These are phyloP conservation scores for Lucifuga dentata DNA, from an alignment of 2,113 vertebrate species.

Conservation along the genomic window DNA sequence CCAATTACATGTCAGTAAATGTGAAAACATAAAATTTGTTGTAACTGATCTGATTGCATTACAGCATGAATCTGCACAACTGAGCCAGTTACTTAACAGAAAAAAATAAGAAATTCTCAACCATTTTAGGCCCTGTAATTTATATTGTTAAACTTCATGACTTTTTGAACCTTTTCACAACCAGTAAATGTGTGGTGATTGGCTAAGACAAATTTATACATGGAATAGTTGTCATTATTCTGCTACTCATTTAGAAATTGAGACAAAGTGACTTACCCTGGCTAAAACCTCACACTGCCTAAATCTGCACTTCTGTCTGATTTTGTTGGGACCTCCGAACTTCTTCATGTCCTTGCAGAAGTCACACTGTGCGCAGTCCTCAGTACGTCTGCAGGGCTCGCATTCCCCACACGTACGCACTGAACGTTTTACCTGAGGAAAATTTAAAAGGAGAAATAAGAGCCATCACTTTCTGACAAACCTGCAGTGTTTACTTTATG, in stretches of 20 bases:
- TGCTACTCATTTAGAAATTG: not conserved
- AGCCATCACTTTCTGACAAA: not conserved
- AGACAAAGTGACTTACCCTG: conserved; percentile 82
- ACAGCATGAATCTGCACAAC: no score
- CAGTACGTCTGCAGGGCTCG: conserved; percentile 91
- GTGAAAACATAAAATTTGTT: no score
- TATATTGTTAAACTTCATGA: no score
- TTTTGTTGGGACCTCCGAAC: conserved; percentile 97
- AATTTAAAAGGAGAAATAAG: not conserved
- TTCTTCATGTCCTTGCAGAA: conserved; percentile 99
- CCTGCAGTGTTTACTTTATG: not conserved
- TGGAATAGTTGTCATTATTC: no score
- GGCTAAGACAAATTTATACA: no score
- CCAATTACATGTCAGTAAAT: no score
- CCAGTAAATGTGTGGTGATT: no score
- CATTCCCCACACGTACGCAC: conserved; percentile 97
- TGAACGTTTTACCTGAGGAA: conserved; percentile 89
- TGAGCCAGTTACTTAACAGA: no score
- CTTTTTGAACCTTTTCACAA: no score
- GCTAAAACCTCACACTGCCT: conserved; percentile 94
- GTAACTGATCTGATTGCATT: no score
- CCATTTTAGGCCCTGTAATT: no score
- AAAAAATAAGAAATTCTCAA: no score
- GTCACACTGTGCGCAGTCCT: conserved; percentile 94
- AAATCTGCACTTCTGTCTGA: conserved; percentile 94